These are phyloP conservation scores for Gymnoscopelus braueri DNA, from an alignment of 2,797 vertebrate species.

Conservation along the genomic window DNA sequence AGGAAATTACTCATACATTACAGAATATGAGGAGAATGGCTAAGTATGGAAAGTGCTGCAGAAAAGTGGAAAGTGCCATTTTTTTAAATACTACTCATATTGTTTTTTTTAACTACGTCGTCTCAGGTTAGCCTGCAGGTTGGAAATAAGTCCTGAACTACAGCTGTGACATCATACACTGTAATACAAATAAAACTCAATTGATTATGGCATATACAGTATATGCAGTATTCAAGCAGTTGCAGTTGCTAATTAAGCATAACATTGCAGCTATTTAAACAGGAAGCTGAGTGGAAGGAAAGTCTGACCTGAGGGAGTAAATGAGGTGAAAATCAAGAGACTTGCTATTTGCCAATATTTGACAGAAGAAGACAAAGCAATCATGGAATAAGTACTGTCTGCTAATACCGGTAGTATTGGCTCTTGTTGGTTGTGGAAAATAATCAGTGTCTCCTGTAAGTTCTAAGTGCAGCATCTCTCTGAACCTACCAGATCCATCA, in stretches of 20 bases:
- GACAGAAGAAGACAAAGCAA: not conserved
- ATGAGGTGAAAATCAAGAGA: not conserved
- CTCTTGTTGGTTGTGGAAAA: not conserved
- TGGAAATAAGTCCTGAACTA: not conserved
- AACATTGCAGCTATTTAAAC: slow-evolving; percentile 1
- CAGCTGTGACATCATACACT: not conserved
- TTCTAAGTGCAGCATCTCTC: slow-evolving; percentile 8
- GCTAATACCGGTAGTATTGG: not conserved
- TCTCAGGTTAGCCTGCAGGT: not conserved
- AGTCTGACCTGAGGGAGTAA: not conserved
- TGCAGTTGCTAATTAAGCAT: slow-evolving; percentile 1
- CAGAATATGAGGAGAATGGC: not conserved
- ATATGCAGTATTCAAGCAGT: not conserved
- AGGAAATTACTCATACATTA: not conserved
- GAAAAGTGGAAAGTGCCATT: not conserved
- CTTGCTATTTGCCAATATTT: not conserved
- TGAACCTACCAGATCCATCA: slow-evolving; percentile 17
- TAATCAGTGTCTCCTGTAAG: slow-evolving; percentile 8
- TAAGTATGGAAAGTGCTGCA: not conserved
- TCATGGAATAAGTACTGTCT: not conserved
- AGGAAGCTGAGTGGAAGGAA: not conserved
- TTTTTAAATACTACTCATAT: too few species aligned
- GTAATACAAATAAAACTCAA: not conserved
- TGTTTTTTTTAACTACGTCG: not conserved
- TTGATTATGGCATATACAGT: not conserved